Evolutionary conservation across 1,140 invertebrate species (phyloP), one percentile per base, ranked within the genome.

Genomic region (Drosophila sproati): DNA sequence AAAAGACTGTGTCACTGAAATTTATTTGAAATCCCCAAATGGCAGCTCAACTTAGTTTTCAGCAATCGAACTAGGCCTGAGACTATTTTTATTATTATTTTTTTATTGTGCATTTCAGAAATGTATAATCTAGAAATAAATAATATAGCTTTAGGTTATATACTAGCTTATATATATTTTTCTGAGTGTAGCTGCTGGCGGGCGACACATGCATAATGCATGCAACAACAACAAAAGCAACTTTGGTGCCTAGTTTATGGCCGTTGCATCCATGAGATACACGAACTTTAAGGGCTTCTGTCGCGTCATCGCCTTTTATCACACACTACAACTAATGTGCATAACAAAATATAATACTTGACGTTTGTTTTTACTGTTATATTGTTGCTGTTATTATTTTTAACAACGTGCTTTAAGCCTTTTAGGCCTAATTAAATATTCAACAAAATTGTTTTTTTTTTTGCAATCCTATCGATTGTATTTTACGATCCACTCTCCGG

Each of bases 381-480:
- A 4, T 10, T 43, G 39, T 57, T 45, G 28, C 29, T 6, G 20
- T 20, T 35, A 31, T 41, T n/a, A n/a, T 60, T 5, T 29, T 60
- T 48, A 35, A 47, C 55, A 57, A 52, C 68, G 52, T 70, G 57
- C 72, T 69, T 57, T 71, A 80, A 74, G 71, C 68, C 63, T 82
- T 76, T 86, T 86, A 82, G 66, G 62, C 67, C 85, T 87, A 87
- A 87, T 87, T 87, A 73, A 88, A 77, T 87, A 88, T 79, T 80
- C 76, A 69, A 68, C 68, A 64, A 34, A 32, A 48, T 35, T 60
- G n/a, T 43, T 4, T 43, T 4, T 43, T n/a, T 43, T 10, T 20
- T 28, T 20, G 31, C 57, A 29, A 50, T 4, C 32, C 63, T 74
- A 87, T 89, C 64, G 80, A 88, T 87, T 77, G 67, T 48, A 64